Percentiles rank a stretch among this genome's conserved stretches.
These are phyloP conservation scores for Diarsia brunnea DNA, from an alignment of 2,888 invertebrate species.

Conservation along the genomic window DNA sequence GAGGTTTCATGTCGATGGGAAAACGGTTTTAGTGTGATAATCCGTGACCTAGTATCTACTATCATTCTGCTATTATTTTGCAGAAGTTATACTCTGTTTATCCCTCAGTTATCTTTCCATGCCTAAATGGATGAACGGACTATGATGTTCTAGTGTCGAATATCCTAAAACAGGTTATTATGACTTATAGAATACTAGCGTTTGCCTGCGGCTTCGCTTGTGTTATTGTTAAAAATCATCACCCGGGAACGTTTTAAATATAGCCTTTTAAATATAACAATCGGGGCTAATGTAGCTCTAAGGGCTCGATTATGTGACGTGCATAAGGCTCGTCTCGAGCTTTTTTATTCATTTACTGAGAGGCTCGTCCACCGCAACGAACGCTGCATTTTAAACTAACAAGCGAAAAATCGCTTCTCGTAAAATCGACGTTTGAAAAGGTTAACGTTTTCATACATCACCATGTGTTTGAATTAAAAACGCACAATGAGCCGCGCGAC, in stretches of 20 bases:
- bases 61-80: not conserved
- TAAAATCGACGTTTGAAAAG: too few species aligned
- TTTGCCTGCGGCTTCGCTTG: not conserved
- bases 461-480: too few species aligned
- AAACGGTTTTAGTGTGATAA: not conserved
- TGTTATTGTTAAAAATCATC: too few species aligned
- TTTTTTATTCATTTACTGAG: too few species aligned
- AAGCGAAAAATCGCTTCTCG: too few species aligned
- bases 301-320: too few species aligned
- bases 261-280: not conserved
- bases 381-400: too few species aligned
- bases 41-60: constrained; percentile 2
- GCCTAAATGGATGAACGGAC: not conserved
- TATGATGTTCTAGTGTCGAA: not conserved
- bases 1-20: constrained; percentile 2
- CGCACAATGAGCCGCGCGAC: too few species aligned
- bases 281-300: not conserved
- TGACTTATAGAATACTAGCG: too few species aligned
- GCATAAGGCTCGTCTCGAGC: too few species aligned
- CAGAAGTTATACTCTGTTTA: not conserved
- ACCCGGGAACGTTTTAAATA: not conserved
- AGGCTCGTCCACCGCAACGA: too few species aligned
- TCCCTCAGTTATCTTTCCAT: not conserved
- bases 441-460: too few species aligned
- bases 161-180: not conserved